These are phyloP conservation scores for Myopa testacea DNA, from an alignment of 2,888 invertebrate genomes.

Conservation along the genomic window DNA sequence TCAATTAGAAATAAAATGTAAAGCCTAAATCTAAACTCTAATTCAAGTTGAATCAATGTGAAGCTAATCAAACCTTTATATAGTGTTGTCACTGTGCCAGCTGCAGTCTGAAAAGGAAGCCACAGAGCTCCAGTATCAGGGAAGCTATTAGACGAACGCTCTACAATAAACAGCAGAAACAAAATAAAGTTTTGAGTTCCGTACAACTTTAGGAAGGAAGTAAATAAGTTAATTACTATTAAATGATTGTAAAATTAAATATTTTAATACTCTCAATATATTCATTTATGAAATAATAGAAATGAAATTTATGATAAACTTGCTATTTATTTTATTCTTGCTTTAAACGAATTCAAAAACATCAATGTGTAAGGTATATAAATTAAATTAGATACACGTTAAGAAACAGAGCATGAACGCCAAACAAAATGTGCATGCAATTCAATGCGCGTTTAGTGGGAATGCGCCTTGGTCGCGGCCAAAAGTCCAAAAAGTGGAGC, in stretches of 20 bases:
- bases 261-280: background rate
- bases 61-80: constrained; percentile 75
- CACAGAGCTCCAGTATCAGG: constrained; percentile 75
- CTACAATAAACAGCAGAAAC: constrained; percentile 65
- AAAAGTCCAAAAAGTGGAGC: too few relatives aligned
- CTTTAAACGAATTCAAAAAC: too few relatives aligned
- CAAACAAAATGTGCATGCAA: too few relatives aligned
- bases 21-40: background rate
- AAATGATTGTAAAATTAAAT: background rate
- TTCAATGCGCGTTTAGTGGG: too few relatives aligned
- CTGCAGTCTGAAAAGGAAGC: constrained; percentile 84
- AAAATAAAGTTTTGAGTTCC: background rate
- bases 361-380: too few relatives aligned
- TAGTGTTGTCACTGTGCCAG: constrained; percentile 80
- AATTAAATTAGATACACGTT: too few relatives aligned
- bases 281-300: too few relatives aligned
- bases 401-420: too few relatives aligned
- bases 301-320: too few relatives aligned
- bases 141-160: constrained; percentile 70
- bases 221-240: background rate
- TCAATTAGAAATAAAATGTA: background rate
- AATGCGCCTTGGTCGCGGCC: too few relatives aligned
- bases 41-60: background rate
- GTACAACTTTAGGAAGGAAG: background rate
- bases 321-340: too few relatives aligned